Percentiles rank a stretch among this genome's conserved stretches.
Conservation (phyloP, 2,888 invertebrate species). For the Oscheius sp. region DNA sequence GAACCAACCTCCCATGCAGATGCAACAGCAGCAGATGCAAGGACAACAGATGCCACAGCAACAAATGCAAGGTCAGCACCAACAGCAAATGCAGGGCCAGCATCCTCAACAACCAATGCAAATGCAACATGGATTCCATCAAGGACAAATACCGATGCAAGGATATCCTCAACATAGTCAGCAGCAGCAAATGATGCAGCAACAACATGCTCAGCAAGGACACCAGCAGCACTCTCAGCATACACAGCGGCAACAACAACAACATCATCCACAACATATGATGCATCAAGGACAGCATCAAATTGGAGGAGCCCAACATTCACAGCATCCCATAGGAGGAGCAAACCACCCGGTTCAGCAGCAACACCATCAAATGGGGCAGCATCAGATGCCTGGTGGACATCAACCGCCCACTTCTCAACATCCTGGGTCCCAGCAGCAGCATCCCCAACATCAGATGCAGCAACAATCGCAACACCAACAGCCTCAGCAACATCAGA, state of each 20-base stretch:
- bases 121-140: slow-evolving; percentile 8
- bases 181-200: slow-evolving; percentile 11
- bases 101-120: not conserved
- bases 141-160: slow-evolving; percentile 4
- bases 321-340: not conserved
- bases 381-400: not conserved
- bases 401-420: not conserved
- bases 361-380: slow-evolving; percentile 3
- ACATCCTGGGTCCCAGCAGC: slow-evolving; percentile 19
- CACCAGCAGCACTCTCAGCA: slow-evolving; percentile 19
- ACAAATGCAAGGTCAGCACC: not conserved
- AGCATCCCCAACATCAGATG: not conserved
- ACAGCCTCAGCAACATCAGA: slow-evolving; percentile 13
- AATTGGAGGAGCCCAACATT: not conserved
- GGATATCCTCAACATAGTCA: slow-evolving; percentile 11
- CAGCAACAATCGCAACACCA: not conserved
- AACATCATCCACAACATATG: slow-evolving; percentile 6
- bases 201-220: not conserved
- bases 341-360: slow-evolving; percentile 1
- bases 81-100: slow-evolving; percentile 2
- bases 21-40: not conserved
- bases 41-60: slow-evolving; percentile 10
- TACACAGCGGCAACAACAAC: not conserved
- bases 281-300: slow-evolving; percentile 18
- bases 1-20: not conserved